A percentile compares a stretch with the other conserved stretches of the same genome.
phyloP scores from a whole-genome alignment of 53 echinoderm and acorn worm genomes.

The Patiria pectinifera region DNA sequence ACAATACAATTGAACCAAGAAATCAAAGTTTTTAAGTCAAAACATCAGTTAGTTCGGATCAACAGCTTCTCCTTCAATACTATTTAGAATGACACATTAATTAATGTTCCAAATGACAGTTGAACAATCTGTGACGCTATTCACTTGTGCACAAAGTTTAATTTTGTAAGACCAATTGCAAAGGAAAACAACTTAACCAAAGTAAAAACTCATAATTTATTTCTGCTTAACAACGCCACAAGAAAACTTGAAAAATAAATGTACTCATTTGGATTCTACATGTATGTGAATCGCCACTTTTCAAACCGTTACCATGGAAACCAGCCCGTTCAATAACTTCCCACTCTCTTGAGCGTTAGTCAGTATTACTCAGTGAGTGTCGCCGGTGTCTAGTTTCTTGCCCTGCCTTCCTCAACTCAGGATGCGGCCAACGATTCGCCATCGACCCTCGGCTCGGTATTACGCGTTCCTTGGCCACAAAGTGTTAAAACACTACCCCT shows the following conservation, averaged over 20 bases:
- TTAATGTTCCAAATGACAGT: neutral
- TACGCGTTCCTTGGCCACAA: conserved; percentile 15
- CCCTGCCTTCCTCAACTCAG: neutral
- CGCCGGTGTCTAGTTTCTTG: conserved; percentile 35
- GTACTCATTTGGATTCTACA: neutral
- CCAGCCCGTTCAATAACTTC: conserved; percentile 15
- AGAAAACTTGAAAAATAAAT: too few species aligned
- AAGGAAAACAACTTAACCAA: neutral
- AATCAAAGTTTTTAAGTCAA: too few species aligned
- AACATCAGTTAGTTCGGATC: too few species aligned
- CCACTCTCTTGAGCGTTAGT: conserved; percentile 41
- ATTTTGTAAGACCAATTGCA: too few species aligned
- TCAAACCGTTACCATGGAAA: conserved; percentile 50
- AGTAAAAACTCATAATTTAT: neutral
- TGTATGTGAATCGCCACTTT: conserved; percentile 8
- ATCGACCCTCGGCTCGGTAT: conserved; percentile 37
- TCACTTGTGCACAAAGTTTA: too few species aligned
- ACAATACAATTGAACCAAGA: too few species aligned
- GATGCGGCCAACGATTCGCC: conserved; percentile 4
- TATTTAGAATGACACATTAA: too few species aligned
- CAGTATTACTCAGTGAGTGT: conserved; percentile 56
- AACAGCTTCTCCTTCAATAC: too few species aligned
- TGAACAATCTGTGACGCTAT: too few species aligned
- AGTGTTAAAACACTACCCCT: conserved; percentile 24
- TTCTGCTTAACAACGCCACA: too few species aligned